phyloP scores from a whole-genome alignment of 2,888 invertebrate genomes.

The Drosophila borealis region DNA sequence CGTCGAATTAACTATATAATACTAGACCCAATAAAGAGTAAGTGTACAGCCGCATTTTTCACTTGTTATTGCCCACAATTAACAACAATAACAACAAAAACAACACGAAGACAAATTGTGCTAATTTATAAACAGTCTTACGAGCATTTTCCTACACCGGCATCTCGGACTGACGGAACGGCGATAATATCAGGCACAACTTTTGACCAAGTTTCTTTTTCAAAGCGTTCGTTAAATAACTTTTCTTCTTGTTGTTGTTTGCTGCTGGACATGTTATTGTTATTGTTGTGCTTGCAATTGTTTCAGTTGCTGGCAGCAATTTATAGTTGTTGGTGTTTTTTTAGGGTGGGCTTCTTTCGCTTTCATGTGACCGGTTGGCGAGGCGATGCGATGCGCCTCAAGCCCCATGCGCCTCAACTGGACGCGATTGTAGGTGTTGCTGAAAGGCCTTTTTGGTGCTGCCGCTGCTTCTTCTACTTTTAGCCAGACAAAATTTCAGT shows the following conservation, averaged over 20 bases:
- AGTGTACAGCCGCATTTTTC: constrained; percentile 10
- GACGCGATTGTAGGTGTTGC: constrained; percentile 59
- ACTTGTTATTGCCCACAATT: constrained; percentile 21
- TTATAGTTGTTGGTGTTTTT: constrained; percentile 26
- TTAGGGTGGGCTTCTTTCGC: constrained; percentile 61
- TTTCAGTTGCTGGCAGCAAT: constrained; percentile 53
- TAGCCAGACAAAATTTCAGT: constrained; percentile 44
- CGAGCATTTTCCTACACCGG: constrained; percentile 42
- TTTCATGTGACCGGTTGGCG: constrained; percentile 52
- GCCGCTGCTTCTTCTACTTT: constrained; percentile 44
- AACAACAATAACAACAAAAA: constrained; percentile 19
- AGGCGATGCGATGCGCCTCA: constrained; percentile 23
- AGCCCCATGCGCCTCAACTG: constrained; percentile 32
- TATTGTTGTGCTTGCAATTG: constrained; percentile 53
- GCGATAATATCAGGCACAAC: constrained; percentile 60
- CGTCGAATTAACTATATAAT: neutral
- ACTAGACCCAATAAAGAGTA: neutral
- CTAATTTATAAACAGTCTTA: constrained; percentile 64
- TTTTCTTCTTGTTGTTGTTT: constrained; percentile 41
- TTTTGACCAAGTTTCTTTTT: constrained; percentile 70
- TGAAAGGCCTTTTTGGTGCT: constrained; percentile 37
- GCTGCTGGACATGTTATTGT: constrained; percentile 40
- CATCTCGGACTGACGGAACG: constrained; percentile 6
- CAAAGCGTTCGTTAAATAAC: constrained; percentile 64
- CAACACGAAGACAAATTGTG: constrained; percentile 53